Conservation (phyloP, 2,113 vertebrate genomes). For the Aegypius monachus region DNA sequence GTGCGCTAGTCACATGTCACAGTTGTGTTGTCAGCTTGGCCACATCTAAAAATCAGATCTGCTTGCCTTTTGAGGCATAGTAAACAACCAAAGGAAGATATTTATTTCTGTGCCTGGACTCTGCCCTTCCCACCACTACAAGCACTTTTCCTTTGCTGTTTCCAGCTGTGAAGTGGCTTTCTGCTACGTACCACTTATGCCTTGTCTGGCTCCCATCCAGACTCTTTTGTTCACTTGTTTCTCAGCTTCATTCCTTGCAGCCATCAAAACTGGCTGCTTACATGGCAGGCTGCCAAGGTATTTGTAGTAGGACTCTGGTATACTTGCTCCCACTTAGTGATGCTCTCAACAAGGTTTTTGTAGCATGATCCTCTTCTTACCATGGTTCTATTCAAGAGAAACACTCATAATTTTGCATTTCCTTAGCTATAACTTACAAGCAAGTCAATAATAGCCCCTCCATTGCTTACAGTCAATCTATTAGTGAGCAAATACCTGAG, state of each 20-base stretch:
- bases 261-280: not conserved
- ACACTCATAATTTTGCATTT: not conserved
- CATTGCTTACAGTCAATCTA: not conserved
- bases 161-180: not conserved
- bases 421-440: not conserved
- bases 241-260: conserved; percentile 8
- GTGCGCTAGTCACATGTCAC: fast-evolving
- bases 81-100: not conserved
- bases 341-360: not conserved
- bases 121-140: not conserved
- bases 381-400: not conserved
- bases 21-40: not conserved
- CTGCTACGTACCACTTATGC: not conserved
- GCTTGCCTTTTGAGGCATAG: not conserved
- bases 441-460: not conserved
- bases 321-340: not conserved
- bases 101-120: not conserved
- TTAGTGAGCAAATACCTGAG: not conserved
- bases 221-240: not conserved
- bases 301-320: not conserved
- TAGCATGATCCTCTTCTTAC: not conserved
- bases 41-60: not conserved
- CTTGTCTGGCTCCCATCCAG: not conserved
- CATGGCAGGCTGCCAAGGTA: not conserved
- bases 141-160: not conserved